Evolutionary conservation across 2,113 vertebrate species (phyloP).

Genomic region (Pangasianodon gigas): DNA sequence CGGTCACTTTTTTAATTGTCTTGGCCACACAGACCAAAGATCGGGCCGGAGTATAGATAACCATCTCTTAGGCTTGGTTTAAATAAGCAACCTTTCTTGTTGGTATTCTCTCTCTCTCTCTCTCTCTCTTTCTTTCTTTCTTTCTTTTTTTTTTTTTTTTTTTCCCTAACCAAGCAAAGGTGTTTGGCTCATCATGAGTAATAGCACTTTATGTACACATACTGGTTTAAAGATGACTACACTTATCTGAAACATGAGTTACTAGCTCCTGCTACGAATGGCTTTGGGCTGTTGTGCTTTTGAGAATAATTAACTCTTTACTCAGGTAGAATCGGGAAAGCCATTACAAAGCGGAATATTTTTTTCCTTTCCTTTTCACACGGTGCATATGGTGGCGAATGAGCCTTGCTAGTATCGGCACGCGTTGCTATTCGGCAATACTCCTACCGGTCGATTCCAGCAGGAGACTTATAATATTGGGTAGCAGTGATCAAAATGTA

Average conservation of each 20-base stretch:
- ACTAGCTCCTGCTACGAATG: constrained; percentile 68
- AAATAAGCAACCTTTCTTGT: constrained; percentile 32
- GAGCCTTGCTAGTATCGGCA: constrained; percentile 41
- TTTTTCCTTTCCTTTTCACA: not conserved
- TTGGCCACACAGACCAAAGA: constrained; percentile 60
- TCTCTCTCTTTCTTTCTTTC: constrained; percentile 18
- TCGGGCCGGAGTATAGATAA: constrained; percentile 49
- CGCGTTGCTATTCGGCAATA: not conserved
- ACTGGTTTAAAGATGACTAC: constrained; percentile 63
- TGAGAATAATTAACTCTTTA: constrained; percentile 68
- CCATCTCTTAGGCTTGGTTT: constrained; percentile 54
- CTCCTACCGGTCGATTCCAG: not conserved
- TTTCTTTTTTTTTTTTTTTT: constrained; percentile 39
- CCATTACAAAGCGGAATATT: constrained; percentile 68
- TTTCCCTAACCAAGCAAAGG: constrained; percentile 45
- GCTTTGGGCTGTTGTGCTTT: constrained; percentile 72
- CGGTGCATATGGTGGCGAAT: constrained; percentile 52
- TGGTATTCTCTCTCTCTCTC: not conserved
- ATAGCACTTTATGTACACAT: constrained; percentile 78
- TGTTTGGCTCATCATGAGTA: constrained; percentile 70
- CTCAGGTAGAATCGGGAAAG: constrained; percentile 78
- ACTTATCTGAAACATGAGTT: constrained; percentile 68
- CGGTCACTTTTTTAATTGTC: constrained; percentile 26
- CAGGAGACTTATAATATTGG: not conserved
- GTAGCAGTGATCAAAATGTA: not conserved